These are phyloP conservation scores for Paratrypauchen microcephalus DNA, from an alignment of 2,797 vertebrate genomes.

Conservation along the genomic window DNA sequence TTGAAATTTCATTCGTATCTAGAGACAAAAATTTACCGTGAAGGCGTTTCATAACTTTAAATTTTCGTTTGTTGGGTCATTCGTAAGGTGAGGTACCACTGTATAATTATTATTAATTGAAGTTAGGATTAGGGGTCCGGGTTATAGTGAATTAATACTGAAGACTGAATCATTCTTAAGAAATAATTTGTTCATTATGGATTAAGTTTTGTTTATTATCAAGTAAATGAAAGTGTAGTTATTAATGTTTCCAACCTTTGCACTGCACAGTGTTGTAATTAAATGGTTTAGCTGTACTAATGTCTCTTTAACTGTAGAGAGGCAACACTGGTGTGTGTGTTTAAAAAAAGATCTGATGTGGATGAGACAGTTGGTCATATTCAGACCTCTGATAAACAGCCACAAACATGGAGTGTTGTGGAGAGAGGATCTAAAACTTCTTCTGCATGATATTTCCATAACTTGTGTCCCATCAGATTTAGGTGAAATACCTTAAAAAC, in stretches of 20 bases:
- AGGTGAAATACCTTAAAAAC: slow-evolving; percentile 21
- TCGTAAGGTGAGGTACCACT: too few species aligned
- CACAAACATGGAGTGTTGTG: slow-evolving; percentile 36
- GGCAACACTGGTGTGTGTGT: slow-evolving; percentile 20
- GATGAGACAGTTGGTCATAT: slow-evolving; percentile 36
- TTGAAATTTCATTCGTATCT: too few species aligned
- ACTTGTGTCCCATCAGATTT: slow-evolving; percentile 14
- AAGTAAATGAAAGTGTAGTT: too few species aligned
- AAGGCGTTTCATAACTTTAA: too few species aligned
- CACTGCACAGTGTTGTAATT: not conserved
- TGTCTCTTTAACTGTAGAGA: slow-evolving; percentile 12
- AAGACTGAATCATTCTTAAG: too few species aligned
- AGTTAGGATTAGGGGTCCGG: too few species aligned
- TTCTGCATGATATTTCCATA: slow-evolving; percentile 8
- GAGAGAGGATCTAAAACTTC: slow-evolving; percentile 24
- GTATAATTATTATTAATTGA: too few species aligned
- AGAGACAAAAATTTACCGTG: too few species aligned
- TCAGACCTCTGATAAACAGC: slow-evolving; percentile 49
- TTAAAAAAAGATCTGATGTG: slow-evolving; percentile 47
- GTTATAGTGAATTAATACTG: too few species aligned
- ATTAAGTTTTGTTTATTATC: too few species aligned
- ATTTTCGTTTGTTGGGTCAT: too few species aligned
- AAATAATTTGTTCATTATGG: too few species aligned
- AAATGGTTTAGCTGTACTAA: not conserved
- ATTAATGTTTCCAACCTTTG: not conserved